Evolutionary conservation across 2,888 invertebrate genomes (phyloP).

Genomic region (Omphaloscelis lunosa): DNA sequence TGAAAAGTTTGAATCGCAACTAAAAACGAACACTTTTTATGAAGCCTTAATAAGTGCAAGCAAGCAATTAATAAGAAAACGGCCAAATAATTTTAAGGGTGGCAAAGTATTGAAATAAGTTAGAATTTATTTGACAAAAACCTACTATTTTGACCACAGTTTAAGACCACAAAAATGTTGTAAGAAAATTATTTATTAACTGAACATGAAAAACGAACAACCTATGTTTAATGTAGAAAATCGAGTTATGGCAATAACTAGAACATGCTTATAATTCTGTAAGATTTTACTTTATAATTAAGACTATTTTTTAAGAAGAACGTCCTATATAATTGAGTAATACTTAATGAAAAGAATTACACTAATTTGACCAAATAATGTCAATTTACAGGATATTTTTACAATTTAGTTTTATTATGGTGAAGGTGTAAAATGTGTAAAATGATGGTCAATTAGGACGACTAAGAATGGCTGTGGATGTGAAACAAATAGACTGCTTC

Average conservation of each 20-base stretch:
- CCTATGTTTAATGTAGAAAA: background rate
- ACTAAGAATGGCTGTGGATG: slow-evolving; percentile 46
- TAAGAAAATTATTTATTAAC: slow-evolving; percentile 6
- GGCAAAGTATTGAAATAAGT: slow-evolving; percentile 58
- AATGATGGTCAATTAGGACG: slow-evolving; percentile 1
- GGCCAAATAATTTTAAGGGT: slow-evolving; percentile 79
- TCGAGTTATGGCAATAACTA: background rate
- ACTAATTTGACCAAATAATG: background rate
- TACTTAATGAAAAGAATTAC: background rate
- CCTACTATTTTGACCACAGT: background rate
- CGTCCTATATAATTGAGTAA: background rate
- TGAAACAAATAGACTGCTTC: slow-evolving; percentile 51
- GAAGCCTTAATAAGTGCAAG: slow-evolving; percentile 93
- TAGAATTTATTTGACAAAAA: background rate
- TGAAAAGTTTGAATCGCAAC: slow-evolving; percentile 91
- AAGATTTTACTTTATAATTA: background rate
- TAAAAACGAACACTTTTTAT: slow-evolving; percentile 89
- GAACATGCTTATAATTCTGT: background rate
- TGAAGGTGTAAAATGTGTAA: slow-evolving; percentile 28
- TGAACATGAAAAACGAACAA: background rate
- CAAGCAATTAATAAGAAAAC: slow-evolving; percentile 84
- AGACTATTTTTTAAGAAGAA: background rate
- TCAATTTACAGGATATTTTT: background rate
- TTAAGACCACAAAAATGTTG: background rate
- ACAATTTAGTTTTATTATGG: slow-evolving; percentile 4